Evolutionary conservation across 2,797 vertebrate genomes (phyloP).

Genomic region (Labeo calbasu): DNA sequence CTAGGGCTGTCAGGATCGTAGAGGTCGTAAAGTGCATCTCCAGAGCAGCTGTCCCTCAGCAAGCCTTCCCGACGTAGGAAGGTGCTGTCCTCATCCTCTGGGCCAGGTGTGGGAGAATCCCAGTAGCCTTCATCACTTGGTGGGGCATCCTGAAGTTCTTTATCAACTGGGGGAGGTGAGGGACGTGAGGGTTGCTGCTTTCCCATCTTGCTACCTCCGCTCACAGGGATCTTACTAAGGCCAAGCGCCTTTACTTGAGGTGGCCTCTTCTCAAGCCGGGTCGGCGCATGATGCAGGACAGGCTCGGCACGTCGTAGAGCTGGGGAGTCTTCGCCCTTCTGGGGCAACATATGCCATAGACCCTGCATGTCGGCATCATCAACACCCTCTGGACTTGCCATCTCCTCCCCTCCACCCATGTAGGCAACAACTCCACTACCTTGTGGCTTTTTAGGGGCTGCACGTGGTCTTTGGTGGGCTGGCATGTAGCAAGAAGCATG

Average conservation of each 20-base stretch:
- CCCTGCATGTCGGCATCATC: conserved; percentile 93
- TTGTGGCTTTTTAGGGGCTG: conserved; percentile 76
- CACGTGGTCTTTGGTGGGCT: conserved; percentile 65
- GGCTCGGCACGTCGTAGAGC: conserved; percentile 67
- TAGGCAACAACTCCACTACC: conserved; percentile 89
- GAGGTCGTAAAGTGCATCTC: conserved; percentile 91
- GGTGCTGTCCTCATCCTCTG: conserved; percentile 84
- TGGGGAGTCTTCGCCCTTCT: conserved; percentile 81
- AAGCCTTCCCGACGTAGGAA: conserved; percentile 79
- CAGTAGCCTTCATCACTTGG: conserved; percentile 95
- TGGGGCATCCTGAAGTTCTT: conserved; percentile 79
- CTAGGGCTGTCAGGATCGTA: conserved; percentile 71
- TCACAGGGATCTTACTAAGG: conserved; percentile 84
- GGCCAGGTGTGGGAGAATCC: conserved; percentile 92
- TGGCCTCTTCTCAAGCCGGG: conserved; percentile 71
- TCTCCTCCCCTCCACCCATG: conserved; percentile 98
- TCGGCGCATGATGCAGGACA: conserved; percentile 61
- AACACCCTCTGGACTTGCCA: conserved; percentile 96
- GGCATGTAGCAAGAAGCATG: conserved; percentile 64
- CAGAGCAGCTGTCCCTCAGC: conserved; percentile 89
- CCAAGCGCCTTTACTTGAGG: conserved; percentile 81
- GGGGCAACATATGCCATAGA: conserved; percentile 95
- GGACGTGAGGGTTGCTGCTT: conserved; percentile 72
- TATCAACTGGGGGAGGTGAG: conserved; percentile 81
- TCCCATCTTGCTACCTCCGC: conserved; percentile 65